Base-by-base conservation (phyloP, 53 echinoderm and acorn worm species). In the Holothuria leucospilota region DNA sequence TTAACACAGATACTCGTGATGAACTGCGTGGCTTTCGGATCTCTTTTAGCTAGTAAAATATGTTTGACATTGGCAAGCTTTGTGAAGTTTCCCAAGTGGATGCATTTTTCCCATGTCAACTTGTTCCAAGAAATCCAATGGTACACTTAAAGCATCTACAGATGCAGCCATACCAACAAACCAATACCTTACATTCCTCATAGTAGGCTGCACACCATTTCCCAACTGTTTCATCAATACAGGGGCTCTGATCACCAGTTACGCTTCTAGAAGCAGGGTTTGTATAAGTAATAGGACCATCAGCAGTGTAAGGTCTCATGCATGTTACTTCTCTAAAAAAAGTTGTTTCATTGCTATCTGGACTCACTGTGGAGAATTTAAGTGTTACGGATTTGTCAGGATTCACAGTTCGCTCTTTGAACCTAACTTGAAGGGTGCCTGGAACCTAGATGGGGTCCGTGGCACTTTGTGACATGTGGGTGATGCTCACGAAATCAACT, bases 171-270 rank as follows among this genome's bases (percentile, higher is more conserved):
- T 69, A 27, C 69, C 69, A 69, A 24, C 26, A 69, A 69, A 69
- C 69, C 69, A 69, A 27, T 69, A 69, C 29, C 69, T n/a, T 26
- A 28, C 29, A 69, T 69, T 69, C 69, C 29, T 26, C 69, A 28
- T 69, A 69, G 66, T 66, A 4, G 66, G 66, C 66, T 66, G 66
- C 66, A 66, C 28, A 66, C 66, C 66, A 66, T 66, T 66, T 66
- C 66, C 66, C 66, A 1, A 66, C 66, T 66, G 15, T 66, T 14
- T 26, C n/a, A 21, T 21, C 66, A 66, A 66, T 66, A 66, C 66
- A 66, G 23, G 66, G 66, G 11, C 66, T 66, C 1, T 0, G 0
- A 0, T 1, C 2, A 9, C 27, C 7, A 9, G 10, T 12, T 65
- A 20, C 65, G 8, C 9, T 65, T 9, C 65, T 7, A 13, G n/a